Base-by-base conservation (phyloP, 2,797 vertebrate species). In the Myotis planiceps region DNA sequence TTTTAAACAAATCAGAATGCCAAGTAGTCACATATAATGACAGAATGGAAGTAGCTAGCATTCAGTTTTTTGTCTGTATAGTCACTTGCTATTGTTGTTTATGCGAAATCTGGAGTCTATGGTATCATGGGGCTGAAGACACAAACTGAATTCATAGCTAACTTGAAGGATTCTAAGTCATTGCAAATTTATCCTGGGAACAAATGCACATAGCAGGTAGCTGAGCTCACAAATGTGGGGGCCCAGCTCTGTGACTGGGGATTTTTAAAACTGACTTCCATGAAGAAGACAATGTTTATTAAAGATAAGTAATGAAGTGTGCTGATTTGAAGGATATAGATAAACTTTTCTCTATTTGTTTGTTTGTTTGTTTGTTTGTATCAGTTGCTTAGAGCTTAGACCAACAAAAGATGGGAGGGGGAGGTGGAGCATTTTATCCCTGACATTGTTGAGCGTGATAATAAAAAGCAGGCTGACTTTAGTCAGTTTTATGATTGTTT, bases 371-470 rank as follows among this genome's bases (percentile, higher is more conserved):
- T 68, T 90, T 66, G 82, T 83, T 92, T 84, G 76, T 84, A 86
- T 88, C 76, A 68, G 15, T 93, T 92, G 27, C 78, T 79, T 90
- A 66, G 29, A 83, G 76, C 34, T 89, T 66, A 92, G 83, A 74
- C 69, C 79, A 83, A 74, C 49, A 34, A 83, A 83, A 74, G 66
- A 82, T 58, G 34, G 32, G 55, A 94, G 7, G 6, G 25, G n/a
- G 9, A 87, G 25, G 8, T 51, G 72, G 12, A 76, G 10, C 34
- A 12, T 63, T 95, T 96, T 72, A n/a, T 75, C 69, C 34, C 37
- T 29, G 69, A 71, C 34, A 47, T 81, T 60, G 76, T 53, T 16
- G n/a, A 58, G 42, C 8, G 3, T 45, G 14, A 6, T 84, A 88
- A 95, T 75, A 88, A 79, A 87, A 76, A 80, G 34, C 55, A 92